Percentiles rank a stretch among this genome's conserved stretches.
These are phyloP conservation scores for Lithophane leautieri DNA, from an alignment of 2,888 invertebrate species.

Conservation along the genomic window DNA sequence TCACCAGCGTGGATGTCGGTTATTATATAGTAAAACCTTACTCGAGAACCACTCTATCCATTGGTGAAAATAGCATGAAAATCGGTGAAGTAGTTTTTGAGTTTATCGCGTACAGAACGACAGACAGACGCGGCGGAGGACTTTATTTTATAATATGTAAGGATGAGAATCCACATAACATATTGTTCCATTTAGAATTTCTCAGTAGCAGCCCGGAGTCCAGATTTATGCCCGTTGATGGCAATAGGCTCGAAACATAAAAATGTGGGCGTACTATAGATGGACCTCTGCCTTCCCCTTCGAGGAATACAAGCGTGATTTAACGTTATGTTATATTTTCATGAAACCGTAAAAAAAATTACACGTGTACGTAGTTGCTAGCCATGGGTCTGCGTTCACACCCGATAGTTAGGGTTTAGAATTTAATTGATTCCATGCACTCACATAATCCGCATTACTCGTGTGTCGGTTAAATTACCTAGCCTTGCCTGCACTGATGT, in stretches of 20 bases:
- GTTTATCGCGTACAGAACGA: too few species aligned
- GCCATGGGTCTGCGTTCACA: not conserved
- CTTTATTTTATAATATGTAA: too few species aligned
- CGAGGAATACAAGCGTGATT: not conserved
- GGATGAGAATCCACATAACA: not conserved
- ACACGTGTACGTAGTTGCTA: not conserved
- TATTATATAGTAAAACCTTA: too few species aligned
- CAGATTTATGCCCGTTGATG: not conserved
- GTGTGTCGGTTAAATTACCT: slow-evolving; percentile 1
- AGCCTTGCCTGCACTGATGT: not conserved
- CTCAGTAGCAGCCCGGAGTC: not conserved
- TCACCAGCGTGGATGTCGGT: too few species aligned
- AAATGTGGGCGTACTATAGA: too few species aligned
- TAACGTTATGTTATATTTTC: too few species aligned
- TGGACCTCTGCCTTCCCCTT: not conserved
- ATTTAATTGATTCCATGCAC: slow-evolving; percentile 6
- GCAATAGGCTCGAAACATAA: not conserved
- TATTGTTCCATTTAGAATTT: not conserved
- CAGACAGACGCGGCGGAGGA: too few species aligned
- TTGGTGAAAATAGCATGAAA: too few species aligned
- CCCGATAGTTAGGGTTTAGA: not conserved
- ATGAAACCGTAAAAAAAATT: not conserved
- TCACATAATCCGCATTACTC: not conserved
- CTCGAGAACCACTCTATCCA: too few species aligned
- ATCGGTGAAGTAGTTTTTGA: too few species aligned